Conservation (phyloP, 1,140 invertebrate species). For the Trypoxylus dichotomus region DNA sequence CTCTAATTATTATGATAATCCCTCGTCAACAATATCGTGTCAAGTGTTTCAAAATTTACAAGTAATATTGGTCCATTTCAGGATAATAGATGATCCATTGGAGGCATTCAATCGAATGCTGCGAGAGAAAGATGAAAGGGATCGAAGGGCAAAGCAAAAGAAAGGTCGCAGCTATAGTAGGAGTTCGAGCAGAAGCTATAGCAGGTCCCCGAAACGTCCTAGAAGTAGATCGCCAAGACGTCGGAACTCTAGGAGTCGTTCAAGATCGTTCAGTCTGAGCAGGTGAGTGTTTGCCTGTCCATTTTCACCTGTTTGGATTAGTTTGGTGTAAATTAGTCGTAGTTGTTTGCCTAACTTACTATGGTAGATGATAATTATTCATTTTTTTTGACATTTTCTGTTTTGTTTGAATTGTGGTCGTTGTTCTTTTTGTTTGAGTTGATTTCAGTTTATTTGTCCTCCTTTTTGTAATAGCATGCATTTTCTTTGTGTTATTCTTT, state of each 20-base stretch:
- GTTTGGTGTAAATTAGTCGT: too few species aligned
- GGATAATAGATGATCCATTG: slow-evolving; percentile 77
- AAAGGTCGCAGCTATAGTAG: slow-evolving; percentile 52
- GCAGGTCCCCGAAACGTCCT: slow-evolving; percentile 54
- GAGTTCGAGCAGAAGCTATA: slow-evolving; percentile 58
- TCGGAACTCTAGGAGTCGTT: slow-evolving; percentile 51
- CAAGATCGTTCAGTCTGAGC: slow-evolving; percentile 56
- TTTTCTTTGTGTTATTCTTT: too few species aligned
- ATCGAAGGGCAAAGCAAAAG: slow-evolving; percentile 65
- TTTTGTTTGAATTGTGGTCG: too few species aligned
- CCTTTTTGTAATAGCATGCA: too few species aligned
- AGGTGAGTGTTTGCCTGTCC: slow-evolving; percentile 51
- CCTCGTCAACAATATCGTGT: too few species aligned
- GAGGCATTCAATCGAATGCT: slow-evolving; percentile 84
- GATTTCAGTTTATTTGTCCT: too few species aligned
- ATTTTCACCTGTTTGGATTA: too few species aligned
- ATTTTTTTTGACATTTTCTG: too few species aligned
- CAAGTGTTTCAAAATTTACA: too few species aligned
- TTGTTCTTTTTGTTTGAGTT: too few species aligned
- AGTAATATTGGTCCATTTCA: slow-evolving; percentile 45
- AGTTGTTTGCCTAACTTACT: neutral
- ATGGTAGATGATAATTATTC: too few species aligned
- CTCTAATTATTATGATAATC: too few species aligned
- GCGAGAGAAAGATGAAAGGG: slow-evolving; percentile 77
- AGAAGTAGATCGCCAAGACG: slow-evolving; percentile 47